Conservation (phyloP, 1,140 invertebrate species). For the Zaprionus tsacasi region DNA sequence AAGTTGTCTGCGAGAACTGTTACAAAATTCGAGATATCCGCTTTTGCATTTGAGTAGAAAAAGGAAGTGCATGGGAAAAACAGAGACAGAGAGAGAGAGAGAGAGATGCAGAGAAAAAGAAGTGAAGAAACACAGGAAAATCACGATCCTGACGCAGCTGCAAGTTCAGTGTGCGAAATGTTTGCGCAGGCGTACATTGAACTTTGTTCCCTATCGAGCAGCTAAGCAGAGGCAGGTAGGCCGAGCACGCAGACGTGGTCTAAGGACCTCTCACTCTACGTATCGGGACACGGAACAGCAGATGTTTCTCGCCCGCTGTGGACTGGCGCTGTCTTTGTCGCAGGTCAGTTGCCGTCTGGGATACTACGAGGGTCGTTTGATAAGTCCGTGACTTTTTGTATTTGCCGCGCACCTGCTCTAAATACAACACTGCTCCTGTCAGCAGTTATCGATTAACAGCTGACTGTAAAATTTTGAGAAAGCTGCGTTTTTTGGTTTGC, state of each 20-base stretch:
- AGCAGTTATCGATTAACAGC: too few relatives aligned
- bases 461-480: too few relatives aligned
- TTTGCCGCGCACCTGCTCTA: too few relatives aligned
- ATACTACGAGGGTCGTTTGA: too few relatives aligned
- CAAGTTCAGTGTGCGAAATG: conserved; percentile 39
- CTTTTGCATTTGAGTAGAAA: conserved; percentile 24
- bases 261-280: conserved; percentile 12
- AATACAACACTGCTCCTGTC: too few relatives aligned
- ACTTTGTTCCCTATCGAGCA: conserved; percentile 42
- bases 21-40: conserved; percentile 74
- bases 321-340: conserved; percentile 61
- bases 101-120: conserved; percentile 7
- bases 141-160: conserved; percentile 66
- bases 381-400: too few relatives aligned
- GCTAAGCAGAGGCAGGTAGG: conserved; percentile 30
- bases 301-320: conserved; percentile 53
- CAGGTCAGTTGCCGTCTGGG: conserved; percentile 71
- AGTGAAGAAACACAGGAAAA: conserved; percentile 32
- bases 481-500: too few relatives aligned
- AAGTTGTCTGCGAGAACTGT: conserved; percentile 56
- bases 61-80: conserved; percentile 61
- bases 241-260: conserved; percentile 43
- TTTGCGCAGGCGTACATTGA: conserved; percentile 80
- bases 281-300: conserved; percentile 12
- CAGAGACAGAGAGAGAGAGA: conserved; percentile 8